Evolutionary conservation across 2,113 vertebrate genomes (phyloP).

Genomic region (Benitochromis conjunctus): DNA sequence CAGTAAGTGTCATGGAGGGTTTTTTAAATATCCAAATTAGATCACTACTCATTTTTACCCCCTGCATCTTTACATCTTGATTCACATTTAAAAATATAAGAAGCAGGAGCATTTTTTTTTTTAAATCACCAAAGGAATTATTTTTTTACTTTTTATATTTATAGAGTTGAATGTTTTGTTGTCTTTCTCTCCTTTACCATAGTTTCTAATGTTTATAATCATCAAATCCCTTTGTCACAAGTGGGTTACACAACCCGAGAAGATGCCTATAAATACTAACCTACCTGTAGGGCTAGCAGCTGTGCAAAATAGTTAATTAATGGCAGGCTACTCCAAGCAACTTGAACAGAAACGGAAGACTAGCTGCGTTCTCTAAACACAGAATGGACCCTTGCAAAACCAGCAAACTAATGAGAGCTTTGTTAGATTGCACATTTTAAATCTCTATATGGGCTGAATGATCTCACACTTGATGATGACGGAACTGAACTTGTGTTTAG

Average conservation of each 20-base stretch:
- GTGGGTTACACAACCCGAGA: not conserved
- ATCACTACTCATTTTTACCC: not conserved
- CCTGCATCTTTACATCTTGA: not conserved
- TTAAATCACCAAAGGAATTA: conserved; percentile 19
- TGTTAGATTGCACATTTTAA: not conserved
- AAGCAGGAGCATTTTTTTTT: not conserved
- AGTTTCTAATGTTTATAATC: not conserved
- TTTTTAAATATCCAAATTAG: not conserved
- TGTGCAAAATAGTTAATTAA: conserved; percentile 58
- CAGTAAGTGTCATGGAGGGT: not conserved
- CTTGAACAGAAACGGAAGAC: conserved; percentile 56
- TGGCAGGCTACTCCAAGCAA: conserved; percentile 44
- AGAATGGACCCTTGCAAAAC: conserved; percentile 9
- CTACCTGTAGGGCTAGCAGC: conserved; percentile 11
- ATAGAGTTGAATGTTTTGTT: not conserved
- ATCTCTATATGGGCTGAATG: conserved; percentile 3
- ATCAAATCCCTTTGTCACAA: not conserved
- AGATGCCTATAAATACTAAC: not conserved
- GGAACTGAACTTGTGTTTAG: not conserved
- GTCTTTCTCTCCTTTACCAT: not conserved
- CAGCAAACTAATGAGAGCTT: not conserved
- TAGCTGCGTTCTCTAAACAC: not conserved
- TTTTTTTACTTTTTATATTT: not conserved
- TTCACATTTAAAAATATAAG: not conserved
- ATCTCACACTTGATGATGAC: not conserved